Evolutionary conservation across 2,113 vertebrate species (phyloP), one percentile per base, ranked within the genome.

Genomic region (Paratilapia polleni): DNA sequence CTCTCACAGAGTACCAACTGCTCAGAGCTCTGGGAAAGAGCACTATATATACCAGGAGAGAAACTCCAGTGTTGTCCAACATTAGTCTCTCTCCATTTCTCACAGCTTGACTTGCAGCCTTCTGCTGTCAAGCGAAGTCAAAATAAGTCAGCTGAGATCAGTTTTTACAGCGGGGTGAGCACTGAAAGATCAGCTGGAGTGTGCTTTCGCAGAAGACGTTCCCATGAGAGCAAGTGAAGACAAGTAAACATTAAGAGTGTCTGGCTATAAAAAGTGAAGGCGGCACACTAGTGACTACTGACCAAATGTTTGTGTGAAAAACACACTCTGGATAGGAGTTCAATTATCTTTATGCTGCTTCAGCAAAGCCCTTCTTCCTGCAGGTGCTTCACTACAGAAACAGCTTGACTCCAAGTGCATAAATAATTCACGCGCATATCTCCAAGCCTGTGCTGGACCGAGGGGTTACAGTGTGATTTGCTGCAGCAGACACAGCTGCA

Each of bases 31-130:
- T 94, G 92, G 87, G 95, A 95, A 93, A 93, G 90, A 62, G 22
- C 64, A 80, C 91, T 94, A 95, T 94, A 95, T 93, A 94, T 95
- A 96, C 80, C 66, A 10, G 2, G 83, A 74, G 77, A 92, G 91
- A 91, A 91, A 90, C 73, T 41, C 78, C 89, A 64, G 19, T 82
- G 89, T 92, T 90, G 84, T 86, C 89, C 88, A 84, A 80, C 79
- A 78, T 82, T 75, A 83, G 83, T 26, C 80, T 22, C 61, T 47
- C 64, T 52, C 26, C 54, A 47, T 57, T 82, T 75, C 83, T 78
- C 83, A 3, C 68, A 77, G 70, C 77, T 54, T 77, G 73, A 80
- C 83, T 58, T 13, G 64, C 80, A 36, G 74, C 59, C 63, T 66
- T 56, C 81, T 63, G 82, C 87, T 88, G 87, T 85, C 91, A 88